Percentiles rank a stretch among this genome's conserved stretches.
Evolutionary conservation across 2,113 vertebrate genomes (phyloP).

Genomic region (Hemichromis elongatus): DNA sequence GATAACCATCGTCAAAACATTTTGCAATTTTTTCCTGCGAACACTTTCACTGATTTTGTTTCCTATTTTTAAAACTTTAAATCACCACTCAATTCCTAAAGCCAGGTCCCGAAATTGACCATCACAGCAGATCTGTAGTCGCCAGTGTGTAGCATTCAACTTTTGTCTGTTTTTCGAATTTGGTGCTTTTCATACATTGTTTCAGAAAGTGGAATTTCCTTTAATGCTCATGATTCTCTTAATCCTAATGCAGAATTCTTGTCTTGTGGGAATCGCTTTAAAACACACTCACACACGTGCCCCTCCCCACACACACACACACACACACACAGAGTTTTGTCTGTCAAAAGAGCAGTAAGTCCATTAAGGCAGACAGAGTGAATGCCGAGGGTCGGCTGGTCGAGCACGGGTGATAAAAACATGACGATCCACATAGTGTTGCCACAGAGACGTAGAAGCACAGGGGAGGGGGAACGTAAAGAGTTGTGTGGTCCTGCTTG

Average conservation of each 20-base stretch:
- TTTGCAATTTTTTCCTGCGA: background rate
- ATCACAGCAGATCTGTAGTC: background rate
- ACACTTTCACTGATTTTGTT: background rate
- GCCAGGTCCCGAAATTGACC: no score
- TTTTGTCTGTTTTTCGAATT: background rate
- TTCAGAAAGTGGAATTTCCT: background rate
- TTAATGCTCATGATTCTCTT: background rate
- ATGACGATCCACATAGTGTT: constrained; percentile 41
- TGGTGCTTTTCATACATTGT: background rate
- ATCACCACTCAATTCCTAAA: no score
- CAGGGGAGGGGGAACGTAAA: constrained; percentile 2
- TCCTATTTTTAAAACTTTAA: background rate
- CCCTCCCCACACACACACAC: background rate
- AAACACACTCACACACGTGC: background rate
- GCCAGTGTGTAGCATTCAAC: background rate
- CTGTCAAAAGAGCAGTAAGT: constrained; percentile 39
- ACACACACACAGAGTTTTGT: background rate
- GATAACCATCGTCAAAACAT: background rate
- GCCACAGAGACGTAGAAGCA: constrained; percentile 35
- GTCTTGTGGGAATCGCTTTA: background rate
- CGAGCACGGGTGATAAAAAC: constrained; percentile 50
- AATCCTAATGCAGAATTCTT: background rate
- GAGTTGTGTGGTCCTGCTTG: constrained; percentile 51
- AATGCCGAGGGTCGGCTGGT: constrained; percentile 48
- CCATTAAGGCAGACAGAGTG: constrained; percentile 49